Base-by-base conservation (phyloP, 2,113 vertebrate species). In the Chinchilla lanigera region DNA sequence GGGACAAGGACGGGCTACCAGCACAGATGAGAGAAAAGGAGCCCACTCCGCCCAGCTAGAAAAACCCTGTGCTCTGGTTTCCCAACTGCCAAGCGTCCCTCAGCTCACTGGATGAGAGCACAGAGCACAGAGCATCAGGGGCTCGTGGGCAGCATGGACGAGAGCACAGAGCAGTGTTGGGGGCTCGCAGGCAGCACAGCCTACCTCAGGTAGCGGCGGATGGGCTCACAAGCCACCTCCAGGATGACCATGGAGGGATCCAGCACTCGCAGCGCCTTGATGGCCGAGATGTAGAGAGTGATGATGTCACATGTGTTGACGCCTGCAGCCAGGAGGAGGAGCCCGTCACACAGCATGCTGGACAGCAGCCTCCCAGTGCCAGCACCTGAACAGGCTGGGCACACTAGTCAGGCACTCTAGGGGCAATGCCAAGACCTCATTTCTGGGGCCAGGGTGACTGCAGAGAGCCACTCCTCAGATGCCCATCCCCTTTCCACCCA, bases 161-260 rank as follows among this genome's bases (percentile, higher is more conserved):
- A 89, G 33, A 60, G 33, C 26, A 14, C 7, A n/a, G n/a, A n/a
- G n/a, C n/a, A n/a, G 9, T 50, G n/a, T n/a, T n/a, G n/a, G n/a
- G n/a, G 3, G 26, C 33, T 7, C 0, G 3, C 26, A 5, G 52
- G 84, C 16, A 1, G 44, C 6, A 13, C 0, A 1, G 6, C 16
- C 97, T 87, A 99, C 99, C 99, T 98, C 94, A 99, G 98, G 63
- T 99, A 99, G 91, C 99, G 99, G 97, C 99, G 99, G 98, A 99
- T 99, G 7, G 99, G 99, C 93, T 99, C 99, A 24, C 99, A 99
- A 63, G 99, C 99, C 0, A 99, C 99, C 97, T 99, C 99, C 98
- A 99, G 98, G 97, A 99, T 99, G 82, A 99, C 99, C 99, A 99
- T 99, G 89, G 99, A 99, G 0, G 99, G 99, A 92, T 99, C 99